Conservation (phyloP, 1,140 invertebrate genomes). For the Linepithema humile region DNA sequence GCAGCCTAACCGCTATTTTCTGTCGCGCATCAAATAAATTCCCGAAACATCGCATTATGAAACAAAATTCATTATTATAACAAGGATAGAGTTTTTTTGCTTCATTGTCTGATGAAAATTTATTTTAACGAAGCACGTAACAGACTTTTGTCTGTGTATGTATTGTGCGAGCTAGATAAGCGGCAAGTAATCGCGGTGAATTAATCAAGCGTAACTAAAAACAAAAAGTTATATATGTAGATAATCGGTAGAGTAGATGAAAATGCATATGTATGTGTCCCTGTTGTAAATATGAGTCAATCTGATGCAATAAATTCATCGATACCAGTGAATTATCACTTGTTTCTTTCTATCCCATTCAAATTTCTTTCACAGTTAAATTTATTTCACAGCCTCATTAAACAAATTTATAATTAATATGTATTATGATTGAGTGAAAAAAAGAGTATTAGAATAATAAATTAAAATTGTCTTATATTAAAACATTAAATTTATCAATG, state of each 20-base stretch:
- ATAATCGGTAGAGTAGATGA: constrained; percentile 81
- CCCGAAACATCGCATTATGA: neutral
- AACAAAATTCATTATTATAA: constrained; percentile 8
- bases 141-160: constrained; percentile 31
- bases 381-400: too few relatives aligned
- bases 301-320: constrained; percentile 83
- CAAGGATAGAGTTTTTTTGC: neutral
- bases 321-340: constrained; percentile 58
- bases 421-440: neutral
- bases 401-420: neutral
- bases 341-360: neutral
- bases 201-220: constrained; percentile 66
- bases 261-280: constrained; percentile 82
- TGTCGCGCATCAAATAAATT: constrained; percentile 7
- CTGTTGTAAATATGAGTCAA: constrained; percentile 82
- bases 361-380: neutral
- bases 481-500: neutral
- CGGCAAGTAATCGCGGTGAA: constrained; percentile 53
- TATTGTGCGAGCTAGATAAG: constrained; percentile 64
- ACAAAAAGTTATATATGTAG: constrained; percentile 79
- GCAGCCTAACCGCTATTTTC: neutral
- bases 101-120: neutral
- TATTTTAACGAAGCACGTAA: constrained; percentile 18
- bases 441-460: neutral
- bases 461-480: neutral